A percentile compares a stretch with the other conserved stretches of the same genome.
These are phyloP conservation scores for Cephonodes hylas DNA, from an alignment of 2,888 invertebrate genomes.

Conservation along the genomic window DNA sequence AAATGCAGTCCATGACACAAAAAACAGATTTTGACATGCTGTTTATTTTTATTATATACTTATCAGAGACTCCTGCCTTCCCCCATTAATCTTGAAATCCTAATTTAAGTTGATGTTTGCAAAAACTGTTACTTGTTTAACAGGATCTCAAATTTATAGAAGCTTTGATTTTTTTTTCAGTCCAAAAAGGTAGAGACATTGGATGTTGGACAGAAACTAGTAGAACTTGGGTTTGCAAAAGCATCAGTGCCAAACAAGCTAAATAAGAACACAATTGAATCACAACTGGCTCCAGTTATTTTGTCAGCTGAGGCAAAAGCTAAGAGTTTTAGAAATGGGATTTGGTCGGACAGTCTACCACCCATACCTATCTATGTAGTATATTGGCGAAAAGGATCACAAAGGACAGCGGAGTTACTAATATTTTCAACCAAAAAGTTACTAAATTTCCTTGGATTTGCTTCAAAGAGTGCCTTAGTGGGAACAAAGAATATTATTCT, in stretches of 20 bases:
- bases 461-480: conserved; percentile 51
- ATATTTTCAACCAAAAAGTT: conserved; percentile 47
- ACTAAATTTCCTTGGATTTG: conserved; percentile 42
- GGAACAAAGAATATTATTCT: conserved; percentile 56
- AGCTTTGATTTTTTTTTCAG: conserved; percentile 43
- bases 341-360: conserved; percentile 72
- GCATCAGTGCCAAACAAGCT: conserved; percentile 56
- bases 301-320: conserved; percentile 67
- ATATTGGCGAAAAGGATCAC: conserved; percentile 64
- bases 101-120: too few relatives aligned
- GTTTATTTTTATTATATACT: too few relatives aligned
- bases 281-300: conserved; percentile 59
- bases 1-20: too few relatives aligned
- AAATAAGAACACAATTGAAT: conserved; percentile 63
- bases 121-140: too few relatives aligned
- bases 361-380: conserved; percentile 61
- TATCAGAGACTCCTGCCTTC: too few relatives aligned
- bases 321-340: conserved; percentile 62
- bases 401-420: conserved; percentile 40
- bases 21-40: too few relatives aligned
- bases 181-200: conserved; percentile 63
- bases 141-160: too few relatives aligned
- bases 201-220: conserved; percentile 69
- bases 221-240: conserved; percentile 74
- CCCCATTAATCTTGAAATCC: too few relatives aligned